Evolutionary conservation across 2,113 vertebrate genomes (phyloP).

Genomic region (Archocentrus centrarchus): DNA sequence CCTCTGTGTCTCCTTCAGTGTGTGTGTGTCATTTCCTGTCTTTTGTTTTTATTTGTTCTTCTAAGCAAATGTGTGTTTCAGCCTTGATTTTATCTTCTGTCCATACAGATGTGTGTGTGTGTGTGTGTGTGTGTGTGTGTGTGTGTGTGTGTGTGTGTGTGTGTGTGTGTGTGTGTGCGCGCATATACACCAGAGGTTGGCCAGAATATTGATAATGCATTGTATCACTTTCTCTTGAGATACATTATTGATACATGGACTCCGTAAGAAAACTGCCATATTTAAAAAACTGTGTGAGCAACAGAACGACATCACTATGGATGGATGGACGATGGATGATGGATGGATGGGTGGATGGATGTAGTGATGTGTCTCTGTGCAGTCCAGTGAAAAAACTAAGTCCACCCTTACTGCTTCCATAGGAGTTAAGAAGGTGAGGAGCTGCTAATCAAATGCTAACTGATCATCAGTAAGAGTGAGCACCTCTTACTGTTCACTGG

Average conservation of each 20-base stretch:
- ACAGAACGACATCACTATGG: no score
- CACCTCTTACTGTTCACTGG: not conserved
- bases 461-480: not conserved
- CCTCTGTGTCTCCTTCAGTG: not conserved
- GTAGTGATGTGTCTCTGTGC: no score
- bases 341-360: no score
- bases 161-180: no score
- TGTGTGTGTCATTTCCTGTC: not conserved
- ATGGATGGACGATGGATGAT: no score
- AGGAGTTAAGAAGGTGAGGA: not conserved
- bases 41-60: not conserved
- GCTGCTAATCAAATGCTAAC: no score
- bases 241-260: no score
- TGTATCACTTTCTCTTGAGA: no score
- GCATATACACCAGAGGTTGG: no score
- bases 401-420: not conserved
- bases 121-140: not conserved
- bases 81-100: not conserved
- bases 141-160: not conserved
- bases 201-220: no score
- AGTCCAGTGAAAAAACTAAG: not conserved
- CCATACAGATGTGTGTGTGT: not conserved
- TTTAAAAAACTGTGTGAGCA: no score
- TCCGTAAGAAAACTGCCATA: no score
- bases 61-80: not conserved